Evolutionary conservation across 2,797 vertebrate genomes (phyloP).

Genomic region (Sebastes elongatus): DNA sequence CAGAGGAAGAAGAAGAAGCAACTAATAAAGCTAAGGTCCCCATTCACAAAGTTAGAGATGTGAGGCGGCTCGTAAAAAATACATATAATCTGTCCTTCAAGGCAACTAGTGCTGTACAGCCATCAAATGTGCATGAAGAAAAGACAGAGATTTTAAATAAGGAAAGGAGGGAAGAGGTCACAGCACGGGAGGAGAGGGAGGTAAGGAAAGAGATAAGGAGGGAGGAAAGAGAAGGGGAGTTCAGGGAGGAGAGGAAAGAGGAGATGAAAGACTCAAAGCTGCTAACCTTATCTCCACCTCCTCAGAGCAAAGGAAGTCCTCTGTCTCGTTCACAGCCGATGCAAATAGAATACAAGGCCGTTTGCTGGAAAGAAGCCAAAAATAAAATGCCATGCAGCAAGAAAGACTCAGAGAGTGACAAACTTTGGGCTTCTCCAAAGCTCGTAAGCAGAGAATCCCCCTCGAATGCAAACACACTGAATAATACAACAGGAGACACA

Average conservation of each 20-base stretch:
- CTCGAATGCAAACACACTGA: slow-evolving; percentile 18
- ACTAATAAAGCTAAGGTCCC: slow-evolving; percentile 73
- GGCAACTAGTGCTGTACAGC: slow-evolving; percentile 27
- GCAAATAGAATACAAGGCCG: slow-evolving; percentile 85
- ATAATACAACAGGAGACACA: slow-evolving; percentile 27
- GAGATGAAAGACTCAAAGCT: slow-evolving; percentile 36
- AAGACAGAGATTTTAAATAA: background rate
- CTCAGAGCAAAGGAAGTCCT: slow-evolving; percentile 60
- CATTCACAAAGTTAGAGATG: slow-evolving; percentile 88
- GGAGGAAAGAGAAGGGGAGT: slow-evolving; percentile 29
- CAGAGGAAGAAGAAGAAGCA: slow-evolving; percentile 51
- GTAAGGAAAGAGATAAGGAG: slow-evolving; percentile 10
- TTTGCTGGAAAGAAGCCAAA: slow-evolving; percentile 81
- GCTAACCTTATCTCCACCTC: slow-evolving; percentile 4
- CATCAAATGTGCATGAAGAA: slow-evolving; percentile 49
- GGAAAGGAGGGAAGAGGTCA: slow-evolving; percentile 2
- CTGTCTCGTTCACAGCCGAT: slow-evolving; percentile 68
- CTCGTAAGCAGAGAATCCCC: slow-evolving; percentile 25
- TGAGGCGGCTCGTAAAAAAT: slow-evolving; percentile 91
- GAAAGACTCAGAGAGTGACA: slow-evolving; percentile 44
- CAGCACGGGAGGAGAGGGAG: background rate
- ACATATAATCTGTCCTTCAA: slow-evolving; percentile 88
- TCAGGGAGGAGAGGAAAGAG: slow-evolving; percentile 9
- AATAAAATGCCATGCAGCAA: slow-evolving; percentile 40
- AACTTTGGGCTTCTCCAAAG: slow-evolving; percentile 29